These are phyloP conservation scores for Danionella cerebrum DNA, from an alignment of 2,113 vertebrate genomes.

Conservation along the genomic window DNA sequence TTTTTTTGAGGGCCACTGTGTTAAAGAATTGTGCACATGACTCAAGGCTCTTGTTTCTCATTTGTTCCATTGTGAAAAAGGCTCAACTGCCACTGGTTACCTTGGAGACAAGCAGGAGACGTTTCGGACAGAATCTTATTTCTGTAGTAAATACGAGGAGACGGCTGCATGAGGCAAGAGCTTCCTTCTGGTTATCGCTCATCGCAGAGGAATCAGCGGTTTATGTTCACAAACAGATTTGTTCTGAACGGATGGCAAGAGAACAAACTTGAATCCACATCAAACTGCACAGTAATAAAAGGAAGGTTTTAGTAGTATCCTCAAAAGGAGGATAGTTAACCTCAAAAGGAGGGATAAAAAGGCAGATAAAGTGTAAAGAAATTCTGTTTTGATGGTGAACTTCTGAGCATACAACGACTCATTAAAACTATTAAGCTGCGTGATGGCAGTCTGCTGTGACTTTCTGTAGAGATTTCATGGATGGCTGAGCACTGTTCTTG, in stretches of 20 bases:
- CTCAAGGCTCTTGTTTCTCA: not conserved
- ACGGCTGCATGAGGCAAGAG: not conserved
- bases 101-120: not conserved
- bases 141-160: not conserved
- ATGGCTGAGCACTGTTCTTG: slow-evolving; percentile 42
- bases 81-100: not conserved
- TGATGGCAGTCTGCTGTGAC: not conserved
- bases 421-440: not conserved
- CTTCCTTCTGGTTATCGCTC: not conserved
- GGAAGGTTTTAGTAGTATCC: too few relatives aligned
- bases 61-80: not conserved
- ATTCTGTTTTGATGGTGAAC: not conserved
- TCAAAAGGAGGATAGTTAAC: not conserved
- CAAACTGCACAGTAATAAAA: not conserved
- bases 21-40: not conserved
- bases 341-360: not conserved
- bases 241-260: not conserved
- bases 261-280: slow-evolving; percentile 1
- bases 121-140: not conserved
- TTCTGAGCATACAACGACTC: not conserved
- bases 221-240: not conserved
- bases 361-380: not conserved
- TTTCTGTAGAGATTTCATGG: slow-evolving; percentile 50
- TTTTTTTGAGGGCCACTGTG: not conserved
- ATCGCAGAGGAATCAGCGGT: not conserved